phyloP scores from a whole-genome alignment of 2,113 vertebrate species.

The Bujurquina vittata region DNA sequence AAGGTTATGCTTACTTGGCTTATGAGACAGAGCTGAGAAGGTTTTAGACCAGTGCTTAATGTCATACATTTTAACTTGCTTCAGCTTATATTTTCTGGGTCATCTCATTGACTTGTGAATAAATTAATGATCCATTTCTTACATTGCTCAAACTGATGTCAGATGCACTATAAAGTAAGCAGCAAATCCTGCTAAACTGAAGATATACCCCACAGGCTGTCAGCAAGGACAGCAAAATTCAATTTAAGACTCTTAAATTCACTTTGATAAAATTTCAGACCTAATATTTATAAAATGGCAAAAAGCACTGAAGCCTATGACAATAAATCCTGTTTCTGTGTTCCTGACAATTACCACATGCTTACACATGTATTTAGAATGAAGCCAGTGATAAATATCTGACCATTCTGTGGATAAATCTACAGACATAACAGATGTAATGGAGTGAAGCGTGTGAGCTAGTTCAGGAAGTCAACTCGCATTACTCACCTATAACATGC shows the following conservation, averaged over 20 bases:
- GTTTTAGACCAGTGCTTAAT: background rate
- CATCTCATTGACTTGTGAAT: background rate
- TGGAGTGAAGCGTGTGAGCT: background rate
- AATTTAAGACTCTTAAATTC: background rate
- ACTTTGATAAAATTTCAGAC: background rate
- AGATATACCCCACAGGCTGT: background rate
- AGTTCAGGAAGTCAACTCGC: background rate
- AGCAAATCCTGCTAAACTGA: background rate
- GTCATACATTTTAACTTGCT: background rate
- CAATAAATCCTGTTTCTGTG: background rate
- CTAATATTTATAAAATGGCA: background rate
- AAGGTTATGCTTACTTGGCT: background rate
- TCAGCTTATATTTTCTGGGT: background rate
- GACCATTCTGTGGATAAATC: background rate
- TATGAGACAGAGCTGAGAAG: background rate
- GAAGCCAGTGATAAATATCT: background rate
- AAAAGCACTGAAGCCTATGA: background rate
- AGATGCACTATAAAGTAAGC: background rate
- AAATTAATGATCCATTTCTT: conserved; percentile 5
- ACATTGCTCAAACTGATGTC: background rate
- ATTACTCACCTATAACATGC: background rate
- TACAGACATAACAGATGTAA: background rate
- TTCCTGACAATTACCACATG: background rate
- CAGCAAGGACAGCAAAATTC: background rate
- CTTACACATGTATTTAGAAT: background rate